Conservation (phyloP, 2,888 invertebrate species). For the Stenotaenia linearis region DNA sequence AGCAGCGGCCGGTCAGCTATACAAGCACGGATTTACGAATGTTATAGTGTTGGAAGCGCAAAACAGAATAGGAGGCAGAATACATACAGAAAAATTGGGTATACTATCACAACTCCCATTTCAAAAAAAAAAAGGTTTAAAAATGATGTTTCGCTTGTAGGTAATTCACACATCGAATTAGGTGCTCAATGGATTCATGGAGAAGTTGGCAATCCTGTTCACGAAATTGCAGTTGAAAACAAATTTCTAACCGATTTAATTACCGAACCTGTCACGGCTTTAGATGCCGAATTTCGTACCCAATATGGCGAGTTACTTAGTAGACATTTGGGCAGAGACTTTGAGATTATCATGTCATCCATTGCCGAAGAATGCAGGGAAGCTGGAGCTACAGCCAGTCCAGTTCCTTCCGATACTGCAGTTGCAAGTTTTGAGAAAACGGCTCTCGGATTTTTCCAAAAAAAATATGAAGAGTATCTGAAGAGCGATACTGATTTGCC, state of each 20-base stretch:
- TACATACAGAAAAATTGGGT: conserved; percentile 67
- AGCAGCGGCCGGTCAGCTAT: conserved; percentile 73
- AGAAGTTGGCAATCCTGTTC: conserved; percentile 55
- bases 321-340: background rate
- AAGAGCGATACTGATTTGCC: conserved; percentile 24
- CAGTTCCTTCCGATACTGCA: background rate
- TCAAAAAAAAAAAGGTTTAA: too few species aligned
- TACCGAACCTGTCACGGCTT: background rate
- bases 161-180: conserved; percentile 55
- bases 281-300: conserved; percentile 28
- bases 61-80: conserved; percentile 73
- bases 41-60: conserved; percentile 76
- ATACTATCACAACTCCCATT: too few species aligned
- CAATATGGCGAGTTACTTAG: conserved; percentile 27
- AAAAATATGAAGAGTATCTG: conserved; percentile 13
- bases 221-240: conserved; percentile 50
- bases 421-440: background rate
- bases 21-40: conserved; percentile 69
- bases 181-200: conserved; percentile 79
- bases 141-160: too few species aligned
- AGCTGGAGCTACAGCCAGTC: background rate
- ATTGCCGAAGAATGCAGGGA: conserved; percentile 11
- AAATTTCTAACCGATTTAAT: conserved; percentile 43
- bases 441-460: background rate
- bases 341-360: conserved; percentile 29